Percentiles rank a stretch among this genome's conserved stretches.
Evolutionary conservation across 2,113 vertebrate species (phyloP).

Genomic region (Muntiacus muntjak): DNA sequence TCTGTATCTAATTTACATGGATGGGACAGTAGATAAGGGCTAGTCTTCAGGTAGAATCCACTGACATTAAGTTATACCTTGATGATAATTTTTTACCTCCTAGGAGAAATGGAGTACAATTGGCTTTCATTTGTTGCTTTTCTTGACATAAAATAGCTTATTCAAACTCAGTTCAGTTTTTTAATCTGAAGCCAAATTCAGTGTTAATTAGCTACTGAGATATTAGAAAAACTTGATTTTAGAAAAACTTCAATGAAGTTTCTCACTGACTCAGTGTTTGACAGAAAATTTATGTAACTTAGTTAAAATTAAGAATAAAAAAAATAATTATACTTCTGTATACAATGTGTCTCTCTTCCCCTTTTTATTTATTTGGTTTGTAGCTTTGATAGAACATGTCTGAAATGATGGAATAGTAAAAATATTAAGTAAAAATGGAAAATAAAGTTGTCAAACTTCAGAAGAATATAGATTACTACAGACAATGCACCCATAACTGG

Average conservation of each 20-base stretch:
- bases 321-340: conserved; percentile 48
- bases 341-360: not conserved
- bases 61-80: not conserved
- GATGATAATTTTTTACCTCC: not conserved
- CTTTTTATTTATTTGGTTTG: not conserved
- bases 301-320: conserved; percentile 57
- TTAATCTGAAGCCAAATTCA: conserved; percentile 12
- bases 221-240: conserved; percentile 60
- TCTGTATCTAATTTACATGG: not conserved
- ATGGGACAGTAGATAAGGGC: not conserved
- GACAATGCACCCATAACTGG: conserved; percentile 42
- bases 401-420: conserved; percentile 58
- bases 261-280: conserved; percentile 13
- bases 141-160: conserved; percentile 41
- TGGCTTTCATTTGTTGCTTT: conserved; percentile 31
- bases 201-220: not conserved
- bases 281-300: conserved; percentile 55
- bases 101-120: not conserved
- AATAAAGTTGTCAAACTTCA: conserved; percentile 49
- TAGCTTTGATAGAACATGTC: conserved; percentile 40
- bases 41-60: not conserved
- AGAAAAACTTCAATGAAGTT: not conserved
- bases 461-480: conserved; percentile 38
- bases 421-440: conserved; percentile 37
- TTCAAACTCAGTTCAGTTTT: conserved; percentile 16